Base-by-base conservation (phyloP, 2,797 vertebrate genomes). In the Chelonia mydas region DNA sequence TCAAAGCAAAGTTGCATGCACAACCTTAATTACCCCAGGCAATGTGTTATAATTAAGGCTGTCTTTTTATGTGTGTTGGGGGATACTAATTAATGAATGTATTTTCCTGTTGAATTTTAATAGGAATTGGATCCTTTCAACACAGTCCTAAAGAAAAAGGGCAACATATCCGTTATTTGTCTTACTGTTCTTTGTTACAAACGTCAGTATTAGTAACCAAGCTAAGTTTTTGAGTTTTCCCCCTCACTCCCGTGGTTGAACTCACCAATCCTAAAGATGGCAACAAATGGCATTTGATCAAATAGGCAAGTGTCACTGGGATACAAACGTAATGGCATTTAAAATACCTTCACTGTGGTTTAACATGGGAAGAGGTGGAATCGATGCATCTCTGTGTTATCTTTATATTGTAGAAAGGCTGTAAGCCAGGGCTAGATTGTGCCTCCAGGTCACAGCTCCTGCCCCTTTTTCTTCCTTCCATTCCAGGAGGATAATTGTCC, bases 201-300 rank as follows among this genome's bases (percentile, higher is more conserved):
- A 93, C 87, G 5, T 96, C 98, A 98, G 98, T 98, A 97, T 98
- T 98, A 65, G 6, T 47, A 96, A 81, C 92, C 87, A 31, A 65
- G 61, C 57, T 78, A 72, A 89, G 27, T 45, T 55, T 65, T 90
- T 61, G 79, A 65, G 23, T 80, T 91, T 95, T 93, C 94, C 84
- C 83, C 27, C 11, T 83, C 79, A 55, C 81, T 95, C 83, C 49
- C 90, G 31, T 88, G 0, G 0, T 81, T 93, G 41, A 93, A 33
- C 17, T 95, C 59, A 1, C 17, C 61, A 50, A 17, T 86, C 86
- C 80, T 95, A 88, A 86, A 47, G 37, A 41, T 10, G 74, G 80
- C 68, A 90, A 81, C 16, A 80, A 83, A 83, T 51, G 77, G 23
- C 72, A 49, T 82, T 49, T 85, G 95, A 84, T 78, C 90, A 27